These are phyloP conservation scores for Trichoplusia ni DNA, from an alignment of 1,140 invertebrate species.

Conservation along the genomic window DNA sequence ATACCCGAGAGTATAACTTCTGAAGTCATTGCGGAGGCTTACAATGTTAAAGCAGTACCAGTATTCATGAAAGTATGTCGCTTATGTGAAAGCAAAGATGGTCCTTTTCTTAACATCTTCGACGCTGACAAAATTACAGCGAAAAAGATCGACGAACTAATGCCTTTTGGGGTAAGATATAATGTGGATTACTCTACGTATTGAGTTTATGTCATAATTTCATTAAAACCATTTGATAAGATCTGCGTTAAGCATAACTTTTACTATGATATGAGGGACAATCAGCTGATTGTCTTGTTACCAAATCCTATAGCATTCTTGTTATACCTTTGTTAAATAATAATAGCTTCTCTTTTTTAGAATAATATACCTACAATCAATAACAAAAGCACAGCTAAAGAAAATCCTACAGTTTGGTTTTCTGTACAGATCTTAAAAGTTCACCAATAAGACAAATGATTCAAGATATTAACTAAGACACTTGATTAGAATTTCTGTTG, in stretches of 20 bases:
- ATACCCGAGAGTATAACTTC: constrained; percentile 39
- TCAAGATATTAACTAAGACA: too few relatives aligned
- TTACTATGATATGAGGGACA: too few relatives aligned
- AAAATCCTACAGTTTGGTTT: too few relatives aligned
- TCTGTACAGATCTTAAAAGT: too few relatives aligned
- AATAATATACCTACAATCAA: too few relatives aligned
- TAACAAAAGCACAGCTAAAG: too few relatives aligned
- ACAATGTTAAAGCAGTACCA: constrained; percentile 42
- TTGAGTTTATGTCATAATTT: too few relatives aligned
- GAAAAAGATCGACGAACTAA: constrained; percentile 69
- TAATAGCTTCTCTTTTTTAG: too few relatives aligned
- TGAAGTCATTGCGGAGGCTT: constrained; percentile 52
- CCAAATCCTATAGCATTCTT: neutral
- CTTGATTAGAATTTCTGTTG: too few relatives aligned
- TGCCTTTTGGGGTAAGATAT: constrained; percentile 71
- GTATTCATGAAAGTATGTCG: constrained; percentile 67
- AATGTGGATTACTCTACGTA: neutral
- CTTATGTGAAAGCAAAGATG: constrained; percentile 72
- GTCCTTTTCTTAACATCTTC: constrained; percentile 74
- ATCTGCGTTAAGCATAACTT: too few relatives aligned
- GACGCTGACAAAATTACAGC: constrained; percentile 62
- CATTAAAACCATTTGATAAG: too few relatives aligned
- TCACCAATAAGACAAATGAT: too few relatives aligned
- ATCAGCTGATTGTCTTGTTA: neutral
- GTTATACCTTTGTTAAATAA: neutral